Evolutionary conservation across 2,888 invertebrate genomes (phyloP).

Genomic region (Copidosoma aretas): DNA sequence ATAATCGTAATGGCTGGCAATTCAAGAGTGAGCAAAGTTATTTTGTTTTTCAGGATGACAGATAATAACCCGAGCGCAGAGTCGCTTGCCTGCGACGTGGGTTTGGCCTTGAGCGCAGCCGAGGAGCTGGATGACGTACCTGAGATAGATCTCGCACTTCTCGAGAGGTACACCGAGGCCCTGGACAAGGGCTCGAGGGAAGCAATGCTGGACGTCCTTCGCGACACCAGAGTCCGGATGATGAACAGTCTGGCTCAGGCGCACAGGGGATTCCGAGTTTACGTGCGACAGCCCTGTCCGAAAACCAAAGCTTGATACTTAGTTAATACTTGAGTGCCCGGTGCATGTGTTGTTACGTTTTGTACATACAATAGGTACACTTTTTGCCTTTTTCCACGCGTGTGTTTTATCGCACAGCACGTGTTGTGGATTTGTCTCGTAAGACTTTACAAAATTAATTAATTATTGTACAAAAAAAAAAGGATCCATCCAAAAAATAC

Average conservation of each 20-base stretch:
- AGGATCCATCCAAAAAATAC: too few relatives aligned
- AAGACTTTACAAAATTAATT: too few relatives aligned
- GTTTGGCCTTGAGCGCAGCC: conserved; percentile 40
- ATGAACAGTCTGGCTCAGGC: conserved; percentile 46
- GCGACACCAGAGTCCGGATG: conserved; percentile 45
- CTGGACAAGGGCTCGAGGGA: conserved; percentile 41
- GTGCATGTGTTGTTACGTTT: too few relatives aligned
- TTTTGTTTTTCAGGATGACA: conserved; percentile 42
- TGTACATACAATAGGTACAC: too few relatives aligned
- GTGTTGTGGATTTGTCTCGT: too few relatives aligned
- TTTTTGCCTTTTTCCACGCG: too few relatives aligned
- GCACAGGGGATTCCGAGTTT: conserved; percentile 48
- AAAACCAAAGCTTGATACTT: conserved; percentile 6
- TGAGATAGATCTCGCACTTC: conserved; percentile 47
- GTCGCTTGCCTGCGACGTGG: conserved; percentile 42
- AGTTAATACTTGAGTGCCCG: too few relatives aligned
- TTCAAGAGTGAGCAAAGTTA: not conserved
- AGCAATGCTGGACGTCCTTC: conserved; percentile 45
- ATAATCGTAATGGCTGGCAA: not conserved
- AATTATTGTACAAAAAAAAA: too few relatives aligned
- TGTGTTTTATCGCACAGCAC: too few relatives aligned
- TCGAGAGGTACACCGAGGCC: conserved; percentile 45
- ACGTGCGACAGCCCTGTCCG: conserved; percentile 50
- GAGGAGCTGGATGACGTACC: conserved; percentile 49
- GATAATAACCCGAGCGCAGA: conserved; percentile 40